Conservation (phyloP, 2,113 vertebrate species). For the Ophthalmolycus amberensis region DNA sequence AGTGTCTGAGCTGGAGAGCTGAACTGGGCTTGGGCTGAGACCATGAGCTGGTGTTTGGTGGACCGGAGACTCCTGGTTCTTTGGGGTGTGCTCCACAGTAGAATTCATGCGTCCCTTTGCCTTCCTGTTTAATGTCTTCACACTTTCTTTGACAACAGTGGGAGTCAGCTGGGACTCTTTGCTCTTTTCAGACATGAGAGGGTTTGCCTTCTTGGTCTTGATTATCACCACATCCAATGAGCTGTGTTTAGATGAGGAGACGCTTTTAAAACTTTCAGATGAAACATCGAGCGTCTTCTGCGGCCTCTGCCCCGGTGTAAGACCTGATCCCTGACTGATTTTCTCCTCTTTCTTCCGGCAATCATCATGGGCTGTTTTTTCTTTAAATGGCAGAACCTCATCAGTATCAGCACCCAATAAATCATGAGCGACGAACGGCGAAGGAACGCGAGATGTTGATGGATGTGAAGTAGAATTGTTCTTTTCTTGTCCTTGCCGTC, state of each 20-base stretch:
- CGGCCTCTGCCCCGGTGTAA: conserved; percentile 52
- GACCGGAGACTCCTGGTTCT: conserved; percentile 10
- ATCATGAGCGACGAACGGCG: conserved; percentile 11
- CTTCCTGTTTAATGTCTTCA: conserved; percentile 24
- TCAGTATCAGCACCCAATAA: conserved; percentile 16
- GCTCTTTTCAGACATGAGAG: conserved; percentile 7
- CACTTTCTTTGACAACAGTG: conserved; percentile 9
- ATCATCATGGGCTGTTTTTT: conserved; percentile 9
- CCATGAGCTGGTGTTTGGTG: background rate
- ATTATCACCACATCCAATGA: background rate
- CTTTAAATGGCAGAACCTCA: conserved; percentile 11
- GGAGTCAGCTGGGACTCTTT: conserved; percentile 20
- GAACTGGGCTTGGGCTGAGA: conserved; percentile 15
- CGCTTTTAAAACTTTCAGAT: conserved; percentile 50
- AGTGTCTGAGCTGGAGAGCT: conserved; percentile 17
- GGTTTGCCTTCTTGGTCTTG: conserved; percentile 16
- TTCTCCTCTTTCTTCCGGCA: conserved; percentile 16
- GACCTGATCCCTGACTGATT: conserved; percentile 36
- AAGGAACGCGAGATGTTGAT: conserved; percentile 10
- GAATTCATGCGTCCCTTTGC: conserved; percentile 5
- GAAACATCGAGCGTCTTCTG: conserved; percentile 35
- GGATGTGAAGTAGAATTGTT: conserved; percentile 5
- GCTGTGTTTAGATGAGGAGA: conserved; percentile 37
- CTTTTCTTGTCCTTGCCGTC: conserved; percentile 15
- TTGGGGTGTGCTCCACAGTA: conserved; percentile 30